Base-by-base conservation (phyloP, 2,888 invertebrate species). In the Pyrgus malvae region DNA sequence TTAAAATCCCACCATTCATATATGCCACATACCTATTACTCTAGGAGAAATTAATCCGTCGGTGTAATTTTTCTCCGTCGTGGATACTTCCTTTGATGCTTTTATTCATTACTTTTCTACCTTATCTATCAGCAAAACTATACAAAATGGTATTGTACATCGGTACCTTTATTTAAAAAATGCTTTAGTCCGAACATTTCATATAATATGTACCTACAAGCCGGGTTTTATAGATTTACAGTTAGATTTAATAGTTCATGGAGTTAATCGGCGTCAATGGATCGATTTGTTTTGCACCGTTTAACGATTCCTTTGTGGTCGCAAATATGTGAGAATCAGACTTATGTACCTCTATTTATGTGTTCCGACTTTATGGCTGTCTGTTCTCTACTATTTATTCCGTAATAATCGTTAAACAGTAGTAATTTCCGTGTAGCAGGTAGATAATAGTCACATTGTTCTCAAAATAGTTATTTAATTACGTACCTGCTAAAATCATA, bases 241-340 rank as follows among this genome's bases (percentile, higher is more conserved):
- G 21, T 11, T 38, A n/a, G n/a, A 27, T 48, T 56, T 38, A 46
- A 56, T 48, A 53, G 41, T 48, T 51, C 44, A 44, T 25, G 42
- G 41, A 7, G 19, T 21, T 45, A 53, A 45, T 53, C 21, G 29
- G 19, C 19, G 37, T 29, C 42, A 11, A 53, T 53, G 33, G 33
- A 55, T 56, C 46, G 64, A 67, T 68, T 69, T 58, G 68, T 66
- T 67, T 58, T 58, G 57, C 59, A 60, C 56, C 41, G 63, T 63
- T 74, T 72, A 63, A 74, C 68, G 68, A 69, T 44, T 60, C 56
- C 60, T 66, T 66, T 65, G 64, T 62, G 63, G 63, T 61, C 59
- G 61, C 40, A 44, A 58, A 66, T 57, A 66, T 60, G 57, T 61
- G 56, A 54, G 62, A 60, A 63, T 58, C 40, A 31, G 45, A n/a